A percentile compares a stretch with the other conserved stretches of the same genome.
phyloP scores from a whole-genome alignment of 2,797 vertebrate species.

The Typhlichthys eigenmanni region DNA sequence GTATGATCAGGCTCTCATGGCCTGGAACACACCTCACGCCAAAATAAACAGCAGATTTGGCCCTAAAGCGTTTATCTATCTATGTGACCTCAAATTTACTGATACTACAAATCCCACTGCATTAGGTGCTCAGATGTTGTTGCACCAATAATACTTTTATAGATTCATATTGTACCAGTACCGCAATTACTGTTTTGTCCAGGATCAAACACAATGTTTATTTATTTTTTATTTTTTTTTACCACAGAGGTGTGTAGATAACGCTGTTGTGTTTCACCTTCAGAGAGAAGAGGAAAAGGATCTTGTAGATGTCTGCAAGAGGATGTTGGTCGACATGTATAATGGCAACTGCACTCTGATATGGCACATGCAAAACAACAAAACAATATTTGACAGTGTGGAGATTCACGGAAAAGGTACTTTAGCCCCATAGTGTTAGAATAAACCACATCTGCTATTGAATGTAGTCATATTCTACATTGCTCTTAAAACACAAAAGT shows the following conservation, averaged over 20 bases:
- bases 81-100: no score
- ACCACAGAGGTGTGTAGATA: background rate
- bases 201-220: background rate
- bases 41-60: no score
- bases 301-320: constrained; percentile 42
- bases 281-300: constrained; percentile 23
- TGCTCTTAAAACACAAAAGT: background rate
- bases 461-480: background rate
- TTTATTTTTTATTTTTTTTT: background rate
- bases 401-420: constrained; percentile 50
- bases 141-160: no score
- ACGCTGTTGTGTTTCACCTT: background rate
- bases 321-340: constrained; percentile 27
- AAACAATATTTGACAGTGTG: background rate
- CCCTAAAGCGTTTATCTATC: no score
- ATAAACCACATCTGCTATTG: background rate
- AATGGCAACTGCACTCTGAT: constrained; percentile 46
- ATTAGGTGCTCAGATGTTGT: no score
- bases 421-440: background rate
- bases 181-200: no score
- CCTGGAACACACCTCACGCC: no score
- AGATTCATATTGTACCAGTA: no score
- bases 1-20: no score
- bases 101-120: no score
- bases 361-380: fast-evolving